Percentiles rank a stretch among this genome's conserved stretches.
Conservation (phyloP, 23 tunicate genomes). For the Clavelina lepadiformis region DNA sequence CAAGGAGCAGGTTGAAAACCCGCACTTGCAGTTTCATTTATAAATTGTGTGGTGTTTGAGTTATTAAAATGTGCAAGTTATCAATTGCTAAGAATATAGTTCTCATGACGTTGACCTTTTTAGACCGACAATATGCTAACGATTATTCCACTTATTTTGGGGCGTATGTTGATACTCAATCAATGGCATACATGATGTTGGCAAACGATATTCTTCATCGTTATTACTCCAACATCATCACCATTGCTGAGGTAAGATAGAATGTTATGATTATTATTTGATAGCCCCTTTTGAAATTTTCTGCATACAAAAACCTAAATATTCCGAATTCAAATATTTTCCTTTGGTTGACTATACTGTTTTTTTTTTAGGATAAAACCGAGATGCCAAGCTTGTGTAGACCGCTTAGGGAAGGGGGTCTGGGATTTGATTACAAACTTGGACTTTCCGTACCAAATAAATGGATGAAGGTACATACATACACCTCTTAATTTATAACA, state of each 20-base stretch:
- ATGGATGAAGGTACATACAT: slow-evolving; percentile 83
- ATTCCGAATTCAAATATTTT: too few species aligned
- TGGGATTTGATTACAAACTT: slow-evolving; percentile 90
- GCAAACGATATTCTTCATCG: slow-evolving; percentile 73
- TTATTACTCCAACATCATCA: slow-evolving; percentile 58
- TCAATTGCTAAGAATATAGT: too few species aligned
- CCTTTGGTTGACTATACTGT: background rate
- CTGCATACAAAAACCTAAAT: too few species aligned
- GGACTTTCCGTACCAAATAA: slow-evolving; percentile 62
- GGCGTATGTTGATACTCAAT: slow-evolving; percentile 54
- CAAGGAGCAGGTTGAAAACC: slow-evolving; percentile 39
- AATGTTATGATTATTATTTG: too few species aligned
- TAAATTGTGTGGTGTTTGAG: too few species aligned
- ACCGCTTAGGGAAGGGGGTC: slow-evolving; percentile 90
- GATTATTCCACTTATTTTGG: too few species aligned
- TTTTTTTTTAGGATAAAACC: slow-evolving; percentile 58
- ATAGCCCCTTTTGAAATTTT: too few species aligned
- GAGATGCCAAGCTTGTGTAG: slow-evolving; percentile 93
- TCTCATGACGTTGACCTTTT: too few species aligned
- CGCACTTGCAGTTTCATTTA: too few species aligned
- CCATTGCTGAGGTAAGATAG: slow-evolving; percentile 82
- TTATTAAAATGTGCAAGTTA: too few species aligned
- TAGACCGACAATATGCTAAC: too few species aligned
- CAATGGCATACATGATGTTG: slow-evolving; percentile 73
- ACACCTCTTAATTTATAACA: too few species aligned